A percentile compares a stretch with the other conserved stretches of the same genome.
phyloP scores from a whole-genome alignment of 2,888 invertebrate species.

The Pterostichus niger region DNA sequence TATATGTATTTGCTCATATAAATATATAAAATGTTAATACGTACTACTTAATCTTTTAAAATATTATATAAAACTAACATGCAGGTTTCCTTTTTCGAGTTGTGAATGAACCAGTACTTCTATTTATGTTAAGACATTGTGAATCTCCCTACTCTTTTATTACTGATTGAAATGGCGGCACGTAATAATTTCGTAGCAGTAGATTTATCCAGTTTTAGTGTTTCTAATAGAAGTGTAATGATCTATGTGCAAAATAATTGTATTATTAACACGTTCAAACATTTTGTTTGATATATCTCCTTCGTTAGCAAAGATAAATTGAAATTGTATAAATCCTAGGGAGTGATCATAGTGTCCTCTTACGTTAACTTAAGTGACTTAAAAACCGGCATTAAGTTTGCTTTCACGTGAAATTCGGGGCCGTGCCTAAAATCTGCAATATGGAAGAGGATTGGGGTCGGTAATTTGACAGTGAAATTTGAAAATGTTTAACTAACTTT shows the following conservation, averaged over 20 bases:
- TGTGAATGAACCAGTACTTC: not conserved
- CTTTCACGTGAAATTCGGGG: constrained; percentile 66
- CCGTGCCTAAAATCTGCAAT: constrained; percentile 64
- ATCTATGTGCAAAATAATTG: constrained; percentile 58
- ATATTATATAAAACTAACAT: not conserved
- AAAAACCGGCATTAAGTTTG: constrained; percentile 57
- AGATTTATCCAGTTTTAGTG: constrained; percentile 57
- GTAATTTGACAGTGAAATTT: constrained; percentile 49
- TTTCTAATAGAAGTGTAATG: constrained; percentile 65
- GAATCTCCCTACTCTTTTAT: constrained; percentile 45
- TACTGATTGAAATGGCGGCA: constrained; percentile 66
- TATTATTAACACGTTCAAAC: constrained; percentile 63
- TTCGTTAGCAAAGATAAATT: constrained; percentile 25
- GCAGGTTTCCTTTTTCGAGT: not conserved
- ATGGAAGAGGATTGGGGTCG: constrained; percentile 65
- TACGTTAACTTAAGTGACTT: constrained; percentile 61
- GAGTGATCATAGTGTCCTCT: constrained; percentile 66
- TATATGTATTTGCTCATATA: too few relatives aligned
- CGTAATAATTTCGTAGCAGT: constrained; percentile 47
- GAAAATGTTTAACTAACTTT: constrained; percentile 22
- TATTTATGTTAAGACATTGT: not conserved
- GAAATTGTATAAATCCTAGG: constrained; percentile 38
- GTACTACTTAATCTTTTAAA: too few relatives aligned
- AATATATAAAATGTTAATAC: too few relatives aligned
- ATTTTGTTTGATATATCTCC: constrained; percentile 66